A percentile compares a stretch with the other conserved stretches of the same genome.
Evolutionary conservation across 2,797 vertebrate species (phyloP).

Genomic region (Agapornis canus): DNA sequence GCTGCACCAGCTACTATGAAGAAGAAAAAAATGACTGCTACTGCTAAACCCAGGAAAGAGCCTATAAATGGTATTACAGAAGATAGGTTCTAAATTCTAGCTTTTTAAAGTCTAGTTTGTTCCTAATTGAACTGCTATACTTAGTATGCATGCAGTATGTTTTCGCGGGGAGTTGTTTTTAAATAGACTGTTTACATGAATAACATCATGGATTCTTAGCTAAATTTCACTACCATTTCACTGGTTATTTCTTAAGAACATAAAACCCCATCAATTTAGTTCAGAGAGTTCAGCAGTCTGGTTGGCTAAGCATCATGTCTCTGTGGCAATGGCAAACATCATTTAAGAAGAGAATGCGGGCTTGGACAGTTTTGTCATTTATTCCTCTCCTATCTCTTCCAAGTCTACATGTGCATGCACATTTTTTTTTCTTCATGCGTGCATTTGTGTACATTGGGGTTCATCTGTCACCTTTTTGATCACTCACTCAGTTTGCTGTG

Average conservation of each 20-base stretch:
- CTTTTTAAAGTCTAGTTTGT: neutral
- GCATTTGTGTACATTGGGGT: neutral
- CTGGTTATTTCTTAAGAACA: neutral
- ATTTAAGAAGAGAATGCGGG: neutral
- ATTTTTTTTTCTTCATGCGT: neutral
- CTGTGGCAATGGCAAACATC: neutral
- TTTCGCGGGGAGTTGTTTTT: neutral
- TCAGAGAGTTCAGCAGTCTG: neutral
- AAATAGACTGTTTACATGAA: neutral
- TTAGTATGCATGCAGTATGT: neutral
- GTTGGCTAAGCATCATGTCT: neutral
- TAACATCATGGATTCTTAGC: neutral
- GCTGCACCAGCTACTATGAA: too few species aligned
- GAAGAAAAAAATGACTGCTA: too few species aligned
- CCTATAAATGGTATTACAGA: neutral
- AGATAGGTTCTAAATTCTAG: neutral
- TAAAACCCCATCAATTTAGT: neutral
- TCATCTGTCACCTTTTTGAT: neutral
- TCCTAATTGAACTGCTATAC: neutral
- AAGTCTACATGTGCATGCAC: neutral
- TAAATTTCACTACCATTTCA: neutral
- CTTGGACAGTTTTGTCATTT: neutral
- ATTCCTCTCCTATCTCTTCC: neutral
- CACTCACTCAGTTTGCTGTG: neutral
- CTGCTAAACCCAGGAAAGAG: too few species aligned